Evolutionary conservation across 1,140 invertebrate genomes (phyloP).

Genomic region (Drosophila chauvacae): DNA sequence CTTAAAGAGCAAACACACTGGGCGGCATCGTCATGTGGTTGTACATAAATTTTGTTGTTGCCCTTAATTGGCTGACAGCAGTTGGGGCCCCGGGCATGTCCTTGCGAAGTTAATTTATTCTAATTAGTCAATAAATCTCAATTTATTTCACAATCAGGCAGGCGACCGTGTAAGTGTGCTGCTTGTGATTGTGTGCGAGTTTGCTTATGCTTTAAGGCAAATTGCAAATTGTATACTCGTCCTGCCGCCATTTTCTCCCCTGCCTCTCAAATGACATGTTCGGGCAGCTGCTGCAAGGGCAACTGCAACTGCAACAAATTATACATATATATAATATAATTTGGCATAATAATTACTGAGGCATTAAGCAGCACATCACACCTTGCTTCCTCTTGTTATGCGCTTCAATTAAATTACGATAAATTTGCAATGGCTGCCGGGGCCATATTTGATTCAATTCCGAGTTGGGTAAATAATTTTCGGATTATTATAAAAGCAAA

Average conservation of each 20-base stretch:
- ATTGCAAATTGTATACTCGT: slow-evolving; percentile 40
- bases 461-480: slow-evolving; percentile 27
- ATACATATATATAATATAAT: slow-evolving; percentile 35
- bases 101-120: slow-evolving; percentile 75
- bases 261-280: slow-evolving; percentile 13
- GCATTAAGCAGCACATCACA: slow-evolving; percentile 74
- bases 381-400: slow-evolving; percentile 55
- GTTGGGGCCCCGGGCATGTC: slow-evolving; percentile 50
- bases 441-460: slow-evolving; percentile 1
- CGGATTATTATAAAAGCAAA: slow-evolving; percentile 29
- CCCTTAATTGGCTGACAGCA: slow-evolving; percentile 53
- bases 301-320: slow-evolving; percentile 41
- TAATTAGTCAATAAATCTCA: slow-evolving; percentile 83
- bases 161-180: slow-evolving; percentile 15
- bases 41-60: slow-evolving; percentile 52
- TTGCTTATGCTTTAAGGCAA: slow-evolving; percentile 47
- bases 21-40: slow-evolving; percentile 5
- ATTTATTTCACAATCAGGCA: slow-evolving; percentile 70
- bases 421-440: slow-evolving; percentile 35
- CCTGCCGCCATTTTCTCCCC: background rate
- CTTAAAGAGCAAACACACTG: slow-evolving; percentile 31
- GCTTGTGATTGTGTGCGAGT: slow-evolving; percentile 11
- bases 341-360: slow-evolving; percentile 58
- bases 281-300: slow-evolving; percentile 31
- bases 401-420: slow-evolving; percentile 61